Conservation (phyloP, 2,797 vertebrate genomes). For the Prionace glauca region DNA sequence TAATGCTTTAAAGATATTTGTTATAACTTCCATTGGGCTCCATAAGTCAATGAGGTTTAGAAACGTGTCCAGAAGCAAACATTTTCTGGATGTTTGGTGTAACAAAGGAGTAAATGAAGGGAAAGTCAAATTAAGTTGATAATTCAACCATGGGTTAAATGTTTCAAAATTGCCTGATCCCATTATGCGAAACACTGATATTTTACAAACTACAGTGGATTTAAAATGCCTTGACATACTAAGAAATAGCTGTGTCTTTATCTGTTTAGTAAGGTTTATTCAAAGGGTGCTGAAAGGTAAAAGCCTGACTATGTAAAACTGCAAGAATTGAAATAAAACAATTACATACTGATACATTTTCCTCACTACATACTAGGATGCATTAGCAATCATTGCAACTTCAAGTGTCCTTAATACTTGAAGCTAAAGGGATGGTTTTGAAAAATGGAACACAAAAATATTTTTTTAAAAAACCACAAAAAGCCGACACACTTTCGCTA, state of each 20-base stretch:
- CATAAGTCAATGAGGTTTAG: slow-evolving; percentile 1
- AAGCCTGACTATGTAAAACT: not conserved
- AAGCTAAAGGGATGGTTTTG: not conserved
- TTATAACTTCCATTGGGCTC: not conserved
- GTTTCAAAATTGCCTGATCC: not conserved
- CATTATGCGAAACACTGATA: not conserved
- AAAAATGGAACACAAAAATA: not conserved
- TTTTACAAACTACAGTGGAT: no score
- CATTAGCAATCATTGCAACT: not conserved
- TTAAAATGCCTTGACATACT: not conserved
- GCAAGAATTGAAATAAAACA: not conserved
- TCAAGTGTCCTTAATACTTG: not conserved
- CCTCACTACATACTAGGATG: not conserved
- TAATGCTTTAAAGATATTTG: not conserved
- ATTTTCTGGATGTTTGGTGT: not conserved
- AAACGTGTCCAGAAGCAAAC: not conserved
- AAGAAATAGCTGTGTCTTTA: not conserved
- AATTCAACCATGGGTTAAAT: not conserved
- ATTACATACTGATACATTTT: not conserved
- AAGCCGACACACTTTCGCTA: not conserved
- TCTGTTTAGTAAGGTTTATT: not conserved
- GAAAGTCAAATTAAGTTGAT: not conserved
- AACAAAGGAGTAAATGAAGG: not conserved
- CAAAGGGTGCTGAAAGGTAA: not conserved
- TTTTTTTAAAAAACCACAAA: not conserved